Conservation (phyloP, 2,888 invertebrate species). For the Chloroclystis v-ata region DNA sequence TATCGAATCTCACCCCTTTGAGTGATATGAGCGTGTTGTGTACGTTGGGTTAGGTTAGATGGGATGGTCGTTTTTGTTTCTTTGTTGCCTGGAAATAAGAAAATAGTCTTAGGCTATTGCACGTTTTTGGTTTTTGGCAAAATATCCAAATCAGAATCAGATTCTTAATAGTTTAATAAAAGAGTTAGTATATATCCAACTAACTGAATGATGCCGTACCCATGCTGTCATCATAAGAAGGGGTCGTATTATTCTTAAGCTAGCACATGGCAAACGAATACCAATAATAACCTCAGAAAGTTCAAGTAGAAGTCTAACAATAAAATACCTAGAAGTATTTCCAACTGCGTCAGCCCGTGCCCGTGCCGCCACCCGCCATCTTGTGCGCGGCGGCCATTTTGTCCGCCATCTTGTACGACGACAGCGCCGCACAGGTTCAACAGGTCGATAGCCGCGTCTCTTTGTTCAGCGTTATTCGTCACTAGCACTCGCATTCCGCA, state of each 20-base stretch:
- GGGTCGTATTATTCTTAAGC: too few relatives aligned
- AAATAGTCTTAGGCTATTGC: too few relatives aligned
- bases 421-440: conserved; percentile 57
- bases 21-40: conserved; percentile 6
- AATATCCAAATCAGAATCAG: too few relatives aligned
- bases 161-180: too few relatives aligned
- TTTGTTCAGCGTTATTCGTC: conserved; percentile 41
- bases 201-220: too few relatives aligned
- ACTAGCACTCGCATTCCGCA: conserved; percentile 49
- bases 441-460: conserved; percentile 44
- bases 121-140: too few relatives aligned
- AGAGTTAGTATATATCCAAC: too few relatives aligned
- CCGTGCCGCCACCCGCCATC: conserved; percentile 19
- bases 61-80: conserved; percentile 1
- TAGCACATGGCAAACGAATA: too few relatives aligned
- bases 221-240: too few relatives aligned
- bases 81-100: conserved; percentile 3
- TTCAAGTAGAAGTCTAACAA: too few relatives aligned
- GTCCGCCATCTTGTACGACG: conserved; percentile 25
- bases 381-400: conserved; percentile 27
- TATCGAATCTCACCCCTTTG: conserved; percentile 20
- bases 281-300: too few relatives aligned
- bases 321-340: not conserved
- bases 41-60: too few relatives aligned
- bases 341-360: conserved; percentile 18